phyloP scores from a whole-genome alignment of 2,797 vertebrate species.

The Moxostoma hubbsi region DNA sequence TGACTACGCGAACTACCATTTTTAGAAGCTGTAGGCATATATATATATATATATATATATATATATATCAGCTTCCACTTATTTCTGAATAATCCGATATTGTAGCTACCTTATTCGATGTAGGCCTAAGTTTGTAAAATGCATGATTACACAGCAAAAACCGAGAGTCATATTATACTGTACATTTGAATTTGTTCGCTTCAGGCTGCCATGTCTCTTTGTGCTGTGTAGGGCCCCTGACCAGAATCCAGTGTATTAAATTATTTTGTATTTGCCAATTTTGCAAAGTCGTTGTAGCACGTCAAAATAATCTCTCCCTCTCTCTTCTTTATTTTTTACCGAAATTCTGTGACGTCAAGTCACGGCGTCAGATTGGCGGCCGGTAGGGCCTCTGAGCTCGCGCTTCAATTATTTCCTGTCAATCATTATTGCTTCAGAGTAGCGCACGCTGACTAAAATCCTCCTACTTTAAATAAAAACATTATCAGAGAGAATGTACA shows the following conservation, averaged over 20 bases:
- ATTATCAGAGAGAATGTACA: background rate
- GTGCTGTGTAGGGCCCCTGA: constrained; percentile 66
- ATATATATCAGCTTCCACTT: background rate
- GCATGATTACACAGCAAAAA: constrained; percentile 15
- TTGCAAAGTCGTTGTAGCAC: background rate
- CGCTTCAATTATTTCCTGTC: constrained; percentile 69
- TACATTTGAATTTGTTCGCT: constrained; percentile 73
- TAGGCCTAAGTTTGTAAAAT: constrained; percentile 1
- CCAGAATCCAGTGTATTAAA: constrained; percentile 58
- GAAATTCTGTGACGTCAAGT: constrained; percentile 82
- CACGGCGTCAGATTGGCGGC: constrained; percentile 88
- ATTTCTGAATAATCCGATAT: background rate
- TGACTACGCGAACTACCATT: background rate
- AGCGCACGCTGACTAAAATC: constrained; percentile 42
- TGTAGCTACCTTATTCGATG: background rate
- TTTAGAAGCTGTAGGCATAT: background rate
- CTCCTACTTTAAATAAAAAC: constrained; percentile 5
- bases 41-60: background rate
- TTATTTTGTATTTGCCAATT: no score
- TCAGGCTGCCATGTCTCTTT: constrained; percentile 54
- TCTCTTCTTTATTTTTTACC: constrained; percentile 22
- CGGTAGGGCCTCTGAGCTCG: constrained; percentile 70
- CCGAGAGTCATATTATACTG: constrained; percentile 52
- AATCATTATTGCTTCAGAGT: constrained; percentile 57
- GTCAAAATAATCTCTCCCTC: background rate